phyloP scores from a whole-genome alignment of 1,140 invertebrate genomes.

The Scaptodrosophila lebanonensis region DNA sequence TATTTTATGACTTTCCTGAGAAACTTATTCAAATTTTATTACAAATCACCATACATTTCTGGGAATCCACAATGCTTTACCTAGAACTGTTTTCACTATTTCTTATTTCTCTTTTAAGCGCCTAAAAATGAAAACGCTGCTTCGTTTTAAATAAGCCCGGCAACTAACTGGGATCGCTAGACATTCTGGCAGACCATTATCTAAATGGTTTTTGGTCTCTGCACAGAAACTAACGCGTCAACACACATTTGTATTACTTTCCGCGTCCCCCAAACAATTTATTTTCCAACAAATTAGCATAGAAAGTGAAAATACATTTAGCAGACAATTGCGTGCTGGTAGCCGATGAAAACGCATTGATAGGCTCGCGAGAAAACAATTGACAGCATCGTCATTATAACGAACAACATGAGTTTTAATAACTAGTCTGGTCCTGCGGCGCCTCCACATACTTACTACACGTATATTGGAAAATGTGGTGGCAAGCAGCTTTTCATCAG shows the following conservation, averaged over 20 bases:
- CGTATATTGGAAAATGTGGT: constrained; percentile 42
- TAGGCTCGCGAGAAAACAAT: constrained; percentile 63
- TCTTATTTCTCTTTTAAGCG: too few species aligned
- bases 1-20: too few species aligned
- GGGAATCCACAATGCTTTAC: too few species aligned
- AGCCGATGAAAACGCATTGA: constrained; percentile 45
- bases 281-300: constrained; percentile 48
- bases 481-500: constrained; percentile 32
- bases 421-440: constrained; percentile 50
- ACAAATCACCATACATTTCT: too few species aligned
- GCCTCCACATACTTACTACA: too few species aligned
- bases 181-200: too few species aligned
- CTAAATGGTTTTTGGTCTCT: too few species aligned
- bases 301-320: constrained; percentile 40
- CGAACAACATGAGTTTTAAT: constrained; percentile 39
- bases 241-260: constrained; percentile 44
- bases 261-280: constrained; percentile 2
- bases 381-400: constrained; percentile 30
- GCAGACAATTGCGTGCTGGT: constrained; percentile 44
- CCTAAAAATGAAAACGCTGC: too few species aligned
- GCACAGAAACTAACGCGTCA: constrained; percentile 28
- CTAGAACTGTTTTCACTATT: too few species aligned
- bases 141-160: too few species aligned
- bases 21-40: too few species aligned
- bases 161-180: too few species aligned